Evolutionary conservation across 1,140 invertebrate species (phyloP), one percentile per base, ranked within the genome.

Genomic region (Panagrolaimus sp.): DNA sequence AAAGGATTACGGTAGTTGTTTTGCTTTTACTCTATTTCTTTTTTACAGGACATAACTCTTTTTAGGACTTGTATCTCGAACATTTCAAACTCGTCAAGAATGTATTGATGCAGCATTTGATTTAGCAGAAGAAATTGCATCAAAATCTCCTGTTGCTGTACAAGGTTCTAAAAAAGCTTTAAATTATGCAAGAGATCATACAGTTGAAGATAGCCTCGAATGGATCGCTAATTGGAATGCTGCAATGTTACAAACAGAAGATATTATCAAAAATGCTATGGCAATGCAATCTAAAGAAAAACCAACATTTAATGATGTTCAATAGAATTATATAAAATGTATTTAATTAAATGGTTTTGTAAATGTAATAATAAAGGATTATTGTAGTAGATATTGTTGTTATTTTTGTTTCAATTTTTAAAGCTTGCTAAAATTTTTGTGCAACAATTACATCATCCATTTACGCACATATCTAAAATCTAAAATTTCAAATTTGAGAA

Each of bases 111-210:
- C 86, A 66, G 90, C 90, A 0, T 65, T 93, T 1, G 85, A 88
- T 31, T 68, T 92, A 63, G 94, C 92, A 38, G 86, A 87, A 77
- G 73, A 85, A 51, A 96, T 98, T 74, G 91, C 93, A 11, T 80
- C 78, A 13, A 93, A 93, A 84, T 94, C 91, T 86, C 95, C 95
- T 9, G 89, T 97, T 42, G 95, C 93, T 1, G 89, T 97, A 13
- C 93, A 96, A 85, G 89, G 88, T 9, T 91, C 91, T 0, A 98
- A 48, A 5, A 46, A n/a, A 5, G 47, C 43, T 23, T 25, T 47
- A n/a, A 87, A 91, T 44, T 94, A 91, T 84, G 91, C 92, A 7
- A 85, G 91, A 76, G 92, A 94, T 84, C 84, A 86, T 73, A 74
- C 78, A 23, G 83, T 86, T 14, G 62, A 78, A 20, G 84, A 85